Evolutionary conservation across 2,888 invertebrate species (phyloP).

Genomic region (Athrips mouffetella): DNA sequence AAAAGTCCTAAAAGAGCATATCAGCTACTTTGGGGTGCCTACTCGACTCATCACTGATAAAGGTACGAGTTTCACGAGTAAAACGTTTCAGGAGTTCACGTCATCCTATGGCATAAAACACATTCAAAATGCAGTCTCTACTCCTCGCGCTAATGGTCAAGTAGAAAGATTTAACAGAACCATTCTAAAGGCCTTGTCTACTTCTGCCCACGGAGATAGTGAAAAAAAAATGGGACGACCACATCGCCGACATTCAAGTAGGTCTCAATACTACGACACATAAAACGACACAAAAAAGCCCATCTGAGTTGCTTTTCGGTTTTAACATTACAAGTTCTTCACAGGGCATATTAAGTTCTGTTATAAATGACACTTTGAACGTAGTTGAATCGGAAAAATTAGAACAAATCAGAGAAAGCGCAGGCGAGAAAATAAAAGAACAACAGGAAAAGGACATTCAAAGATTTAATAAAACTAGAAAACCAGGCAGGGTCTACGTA

Average conservation of each 20-base stretch:
- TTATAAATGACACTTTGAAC: not conserved
- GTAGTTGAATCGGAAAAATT: not conserved
- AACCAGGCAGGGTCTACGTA: slow-evolving; percentile 10
- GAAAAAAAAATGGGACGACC: slow-evolving; percentile 5
- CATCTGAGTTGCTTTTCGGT: slow-evolving; percentile 5
- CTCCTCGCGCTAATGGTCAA: slow-evolving; percentile 20
- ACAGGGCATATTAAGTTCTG: not conserved
- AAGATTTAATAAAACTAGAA: slow-evolving; percentile 16
- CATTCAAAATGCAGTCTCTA: slow-evolving; percentile 20
- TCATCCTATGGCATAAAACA: slow-evolving; percentile 19
- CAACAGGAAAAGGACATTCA: slow-evolving; percentile 15
- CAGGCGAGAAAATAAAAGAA: not conserved
- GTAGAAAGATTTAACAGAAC: slow-evolving; percentile 20
- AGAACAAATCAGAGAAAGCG: slow-evolving; percentile 8
- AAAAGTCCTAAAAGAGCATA: slow-evolving; percentile 12
- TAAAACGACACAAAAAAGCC: not conserved
- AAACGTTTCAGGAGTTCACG: slow-evolving; percentile 18
- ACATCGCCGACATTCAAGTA: slow-evolving; percentile 17
- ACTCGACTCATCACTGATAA: slow-evolving; percentile 22
- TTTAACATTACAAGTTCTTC: not conserved
- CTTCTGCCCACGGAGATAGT: not conserved
- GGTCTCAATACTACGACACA: slow-evolving; percentile 18
- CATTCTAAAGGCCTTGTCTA: slow-evolving; percentile 10
- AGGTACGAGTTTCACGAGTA: slow-evolving; percentile 23
- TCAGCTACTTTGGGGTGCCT: slow-evolving; percentile 23